Conservation (phyloP, 2,888 invertebrate species). For the Pheosia tremula region DNA sequence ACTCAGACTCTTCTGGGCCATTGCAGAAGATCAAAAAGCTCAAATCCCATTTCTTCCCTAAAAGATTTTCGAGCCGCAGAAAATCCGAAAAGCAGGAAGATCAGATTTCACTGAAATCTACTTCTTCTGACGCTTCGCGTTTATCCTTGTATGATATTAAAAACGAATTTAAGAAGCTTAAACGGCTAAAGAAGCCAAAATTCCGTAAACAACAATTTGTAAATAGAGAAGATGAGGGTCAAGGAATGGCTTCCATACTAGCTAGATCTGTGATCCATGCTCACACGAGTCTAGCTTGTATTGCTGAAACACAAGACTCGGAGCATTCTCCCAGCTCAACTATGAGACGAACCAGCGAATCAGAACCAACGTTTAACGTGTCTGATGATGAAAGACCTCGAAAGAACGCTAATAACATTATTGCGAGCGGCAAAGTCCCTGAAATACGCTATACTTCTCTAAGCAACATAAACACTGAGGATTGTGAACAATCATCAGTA, state of each 20-base stretch:
- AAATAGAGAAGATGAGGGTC: conserved; percentile 77
- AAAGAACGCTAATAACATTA: conserved; percentile 26
- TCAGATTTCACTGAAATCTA: conserved; percentile 79
- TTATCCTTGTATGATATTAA: conserved; percentile 72
- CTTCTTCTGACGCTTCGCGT: conserved; percentile 76
- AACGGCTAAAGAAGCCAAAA: conserved; percentile 71
- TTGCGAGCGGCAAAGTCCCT: conserved; percentile 46
- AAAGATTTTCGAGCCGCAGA: conserved; percentile 85
- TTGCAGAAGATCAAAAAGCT: conserved; percentile 85
- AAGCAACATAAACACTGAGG: conserved; percentile 62
- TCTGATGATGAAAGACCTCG: conserved; percentile 57
- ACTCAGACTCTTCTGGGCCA: conserved; percentile 76
- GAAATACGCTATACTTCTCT: conserved; percentile 71
- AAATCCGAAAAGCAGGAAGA: conserved; percentile 82
- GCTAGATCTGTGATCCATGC: conserved; percentile 87
- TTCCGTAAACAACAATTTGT: conserved; percentile 61
- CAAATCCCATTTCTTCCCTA: conserved; percentile 85
- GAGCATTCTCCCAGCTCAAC: conserved; percentile 73
- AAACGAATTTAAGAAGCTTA: conserved; percentile 73
- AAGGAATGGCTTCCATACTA: conserved; percentile 87
- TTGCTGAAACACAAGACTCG: conserved; percentile 82
- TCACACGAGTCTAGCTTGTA: conserved; percentile 84
- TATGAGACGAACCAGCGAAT: conserved; percentile 70
- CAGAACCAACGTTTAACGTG: conserved; percentile 62
- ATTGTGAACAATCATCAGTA: conserved; percentile 37